A percentile compares a stretch with the other conserved stretches of the same genome.
Conservation (phyloP, 2,888 invertebrate species). For the Brenthis daphne region DNA sequence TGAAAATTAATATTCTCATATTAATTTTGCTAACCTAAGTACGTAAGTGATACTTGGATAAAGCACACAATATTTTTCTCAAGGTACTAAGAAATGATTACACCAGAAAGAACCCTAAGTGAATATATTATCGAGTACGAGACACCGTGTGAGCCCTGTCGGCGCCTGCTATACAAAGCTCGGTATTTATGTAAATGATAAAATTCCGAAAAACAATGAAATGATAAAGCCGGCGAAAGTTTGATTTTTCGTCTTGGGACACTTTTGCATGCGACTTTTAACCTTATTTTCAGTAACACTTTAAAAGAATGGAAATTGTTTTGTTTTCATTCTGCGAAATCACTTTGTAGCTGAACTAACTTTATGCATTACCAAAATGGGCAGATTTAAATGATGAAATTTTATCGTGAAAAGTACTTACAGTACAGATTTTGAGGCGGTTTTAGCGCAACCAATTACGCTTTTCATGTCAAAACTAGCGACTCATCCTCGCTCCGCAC, state of each 20-base stretch:
- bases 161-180: conserved; percentile 78
- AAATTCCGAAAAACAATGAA: conserved; percentile 77
- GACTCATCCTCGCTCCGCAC: no score
- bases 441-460: no score
- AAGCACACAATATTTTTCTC: not conserved
- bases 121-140: conserved; percentile 33
- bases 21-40: no score
- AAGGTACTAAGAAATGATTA: conserved; percentile 21
- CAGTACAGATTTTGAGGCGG: no score
- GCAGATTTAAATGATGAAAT: no score
- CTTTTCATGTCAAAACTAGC: no score
- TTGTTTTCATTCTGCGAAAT: conserved; percentile 12
- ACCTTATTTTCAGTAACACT: conserved; percentile 40
- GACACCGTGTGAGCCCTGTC: conserved; percentile 46
- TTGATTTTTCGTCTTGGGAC: conserved; percentile 66
- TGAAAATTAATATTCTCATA: no score
- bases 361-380: not conserved
- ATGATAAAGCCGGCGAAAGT: conserved; percentile 72
- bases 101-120: conserved; percentile 30
- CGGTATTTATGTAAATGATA: conserved; percentile 78
- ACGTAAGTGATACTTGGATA: not conserved
- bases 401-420: no score
- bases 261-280: conserved; percentile 52
- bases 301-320: conserved; percentile 33
- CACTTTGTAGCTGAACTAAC: conserved; percentile 8